Conservation (phyloP, 1,140 invertebrate species). For the Caenorhabditis briggsae region DNA sequence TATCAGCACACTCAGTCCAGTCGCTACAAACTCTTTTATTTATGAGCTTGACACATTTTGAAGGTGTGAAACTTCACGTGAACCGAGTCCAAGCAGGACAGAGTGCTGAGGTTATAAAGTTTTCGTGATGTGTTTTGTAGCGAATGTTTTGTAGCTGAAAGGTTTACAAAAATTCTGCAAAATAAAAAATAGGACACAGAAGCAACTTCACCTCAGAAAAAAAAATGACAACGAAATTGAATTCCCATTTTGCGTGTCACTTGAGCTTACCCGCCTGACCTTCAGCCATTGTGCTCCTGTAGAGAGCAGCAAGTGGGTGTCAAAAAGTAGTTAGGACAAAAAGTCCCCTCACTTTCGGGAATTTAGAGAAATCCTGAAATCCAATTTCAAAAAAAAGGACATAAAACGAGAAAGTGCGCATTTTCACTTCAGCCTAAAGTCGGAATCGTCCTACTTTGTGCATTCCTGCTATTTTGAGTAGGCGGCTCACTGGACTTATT, state of each 20-base stretch:
- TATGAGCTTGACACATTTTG: constrained; percentile 9
- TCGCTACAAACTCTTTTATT: constrained; percentile 42
- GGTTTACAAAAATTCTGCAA: not conserved
- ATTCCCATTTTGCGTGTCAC: constrained; percentile 30
- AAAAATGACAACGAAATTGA: constrained; percentile 33
- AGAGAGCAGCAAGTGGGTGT: constrained; percentile 5
- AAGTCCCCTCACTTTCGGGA: not conserved
- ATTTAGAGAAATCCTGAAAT: not conserved
- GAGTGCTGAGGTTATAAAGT: not conserved
- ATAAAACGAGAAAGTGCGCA: not conserved
- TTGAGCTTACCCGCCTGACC: constrained; percentile 34
- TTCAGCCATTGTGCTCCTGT: constrained; percentile 33
- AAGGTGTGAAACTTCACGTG: constrained; percentile 44
- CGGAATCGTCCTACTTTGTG: not conserved
- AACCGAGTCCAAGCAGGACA: not conserved
- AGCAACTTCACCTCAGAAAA: constrained; percentile 9
- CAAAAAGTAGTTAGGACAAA: not conserved
- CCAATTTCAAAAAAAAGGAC: constrained; percentile 21
- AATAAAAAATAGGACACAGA: not conserved
- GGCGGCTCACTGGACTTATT: constrained; percentile 12
- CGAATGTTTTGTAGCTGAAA: too few relatives aligned
- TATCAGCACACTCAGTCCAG: not conserved
- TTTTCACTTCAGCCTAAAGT: too few relatives aligned
- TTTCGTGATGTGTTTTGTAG: not conserved
- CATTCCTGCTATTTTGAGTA: not conserved